Evolutionary conservation across 2,113 vertebrate genomes (phyloP), one percentile per base, ranked within the genome.

Genomic region (Merops nubicus): DNA sequence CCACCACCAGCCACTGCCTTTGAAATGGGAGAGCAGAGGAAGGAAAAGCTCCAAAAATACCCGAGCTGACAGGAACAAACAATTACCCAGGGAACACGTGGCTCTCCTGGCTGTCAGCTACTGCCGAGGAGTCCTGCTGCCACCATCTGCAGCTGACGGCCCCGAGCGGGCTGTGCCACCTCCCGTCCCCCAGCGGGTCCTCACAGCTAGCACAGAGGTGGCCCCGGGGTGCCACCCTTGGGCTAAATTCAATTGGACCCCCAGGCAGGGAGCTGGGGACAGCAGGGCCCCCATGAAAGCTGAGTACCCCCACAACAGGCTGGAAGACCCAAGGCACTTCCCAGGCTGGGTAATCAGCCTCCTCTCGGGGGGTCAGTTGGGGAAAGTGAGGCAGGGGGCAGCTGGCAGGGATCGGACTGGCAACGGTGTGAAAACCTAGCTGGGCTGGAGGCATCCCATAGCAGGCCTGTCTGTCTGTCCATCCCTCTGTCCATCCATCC

Each of bases 31-130:
- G 63, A 82, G 82, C 65, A 85, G 79, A 85, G 85, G 76, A 86
- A 89, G 64, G 62, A 64, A 85, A 93, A 94, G 79, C 80, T 87
- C 89, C 70, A 81, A 94, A 91, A 89, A 95, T 84, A 89, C 54
- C 59, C 42, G 1, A 89, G 76, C 89, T 92, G 93, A 76, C 73
- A 68, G 88, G 93, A 94, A 92, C 93, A 91, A 75, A 91, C 87
- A 85, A 78, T 93, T 60, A 59, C 43, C 83, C 93, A 12, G 51
- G 50, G 89, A 91, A 83, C 96, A 96, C 83, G 69, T 85, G 92
- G 59, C 68, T 84, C 54, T 60, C 62, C 93, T 84, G 81, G 72
- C 89, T 84, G 83, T 69, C 82, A 68, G 73, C 92, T 51, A 34
- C 60, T 54, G 75, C 76, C 15, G 4, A 43, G 62, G 74, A 97